Conservation (phyloP, 2,888 invertebrate genomes). For the Scaptomyza cyrtandrae region DNA sequence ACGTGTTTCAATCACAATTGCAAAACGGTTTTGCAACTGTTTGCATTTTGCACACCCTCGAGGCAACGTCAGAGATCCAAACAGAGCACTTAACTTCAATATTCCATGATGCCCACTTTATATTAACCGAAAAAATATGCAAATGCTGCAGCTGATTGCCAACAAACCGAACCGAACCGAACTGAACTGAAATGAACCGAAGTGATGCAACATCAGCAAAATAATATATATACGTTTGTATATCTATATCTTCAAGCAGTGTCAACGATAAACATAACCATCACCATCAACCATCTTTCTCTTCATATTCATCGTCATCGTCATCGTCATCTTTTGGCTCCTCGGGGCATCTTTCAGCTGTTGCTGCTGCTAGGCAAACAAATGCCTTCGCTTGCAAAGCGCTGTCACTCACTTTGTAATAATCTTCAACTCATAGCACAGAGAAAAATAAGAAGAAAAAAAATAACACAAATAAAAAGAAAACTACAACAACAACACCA, state of each 20-base stretch:
- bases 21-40: conserved; percentile 48
- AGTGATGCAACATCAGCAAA: conserved; percentile 70
- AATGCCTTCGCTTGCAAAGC: conserved; percentile 50
- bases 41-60: conserved; percentile 35
- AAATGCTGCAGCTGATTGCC: conserved; percentile 47
- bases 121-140: conserved; percentile 39
- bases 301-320: conserved; percentile 1
- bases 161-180: conserved; percentile 22
- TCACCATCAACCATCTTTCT: conserved; percentile 5
- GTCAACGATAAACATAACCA: conserved; percentile 28
- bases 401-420: conserved; percentile 64
- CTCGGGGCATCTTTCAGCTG: conserved; percentile 48
- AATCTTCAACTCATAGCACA: conserved; percentile 67
- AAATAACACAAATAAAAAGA: conserved; percentile 20
- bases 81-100: conserved; percentile 13
- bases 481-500: conserved; percentile 21
- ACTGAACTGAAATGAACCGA: background rate
- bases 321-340: conserved; percentile 8
- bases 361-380: conserved; percentile 53
- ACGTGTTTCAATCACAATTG: conserved; percentile 50
- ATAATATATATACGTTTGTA: conserved; percentile 16
- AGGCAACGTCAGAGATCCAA: conserved; percentile 31
- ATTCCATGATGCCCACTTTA: conserved; percentile 29
- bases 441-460: conserved; percentile 32
- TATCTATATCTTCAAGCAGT: conserved; percentile 7